A percentile compares a stretch with the other conserved stretches of the same genome.
These are phyloP conservation scores for Cosmopolites sordidus DNA, from an alignment of 2,888 invertebrate species.

Conservation along the genomic window DNA sequence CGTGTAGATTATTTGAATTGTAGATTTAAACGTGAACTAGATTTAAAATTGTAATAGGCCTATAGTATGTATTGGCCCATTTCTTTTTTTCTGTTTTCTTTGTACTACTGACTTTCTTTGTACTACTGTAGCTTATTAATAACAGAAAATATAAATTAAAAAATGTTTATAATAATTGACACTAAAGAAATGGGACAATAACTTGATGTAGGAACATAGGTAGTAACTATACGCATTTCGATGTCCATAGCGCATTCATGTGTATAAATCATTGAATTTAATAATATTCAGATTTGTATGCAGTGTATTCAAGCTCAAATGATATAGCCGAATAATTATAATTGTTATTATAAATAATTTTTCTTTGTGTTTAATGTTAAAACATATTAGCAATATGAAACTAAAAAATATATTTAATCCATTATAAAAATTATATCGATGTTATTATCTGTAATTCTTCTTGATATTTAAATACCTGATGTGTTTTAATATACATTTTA, in stretches of 20 bases:
- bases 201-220: no score
- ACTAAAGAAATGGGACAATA: no score
- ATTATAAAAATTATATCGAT: not conserved
- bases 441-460: not conserved
- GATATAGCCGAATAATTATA: not conserved
- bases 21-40: not conserved
- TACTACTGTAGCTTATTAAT: no score
- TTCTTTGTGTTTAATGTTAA: not conserved
- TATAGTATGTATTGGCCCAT: no score
- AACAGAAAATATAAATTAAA: no score
- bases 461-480: not conserved
- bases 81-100: no score
- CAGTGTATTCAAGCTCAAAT: conserved; percentile 1
- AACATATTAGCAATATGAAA: not conserved
- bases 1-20: conserved; percentile 10
- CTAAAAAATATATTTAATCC: not conserved
- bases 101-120: no score
- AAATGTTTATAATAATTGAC: no score
- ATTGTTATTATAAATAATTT: not conserved
- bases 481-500: conserved; percentile 5
- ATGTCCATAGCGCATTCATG: conserved; percentile 14
- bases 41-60: not conserved
- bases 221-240: conserved; percentile 7
- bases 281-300: conserved; percentile 11
- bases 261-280: conserved; percentile 14